Evolutionary conservation across 1,140 invertebrate genomes (phyloP).

Genomic region (Drosophila mojavensis): DNA sequence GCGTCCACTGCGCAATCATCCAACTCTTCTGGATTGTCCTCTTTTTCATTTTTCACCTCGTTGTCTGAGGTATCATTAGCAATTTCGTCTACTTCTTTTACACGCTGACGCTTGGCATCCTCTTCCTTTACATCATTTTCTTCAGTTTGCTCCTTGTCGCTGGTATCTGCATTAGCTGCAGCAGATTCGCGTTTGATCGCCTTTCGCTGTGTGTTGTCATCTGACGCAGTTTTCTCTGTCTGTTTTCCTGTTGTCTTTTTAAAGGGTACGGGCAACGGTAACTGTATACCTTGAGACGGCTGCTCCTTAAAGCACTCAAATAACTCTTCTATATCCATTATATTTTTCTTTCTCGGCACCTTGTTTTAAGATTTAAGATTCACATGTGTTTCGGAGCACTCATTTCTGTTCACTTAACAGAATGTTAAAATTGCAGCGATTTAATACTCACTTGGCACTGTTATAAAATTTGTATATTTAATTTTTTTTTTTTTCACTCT

Average conservation of each 20-base stretch:
- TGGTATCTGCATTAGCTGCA: constrained; percentile 8
- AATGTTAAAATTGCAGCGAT: not conserved
- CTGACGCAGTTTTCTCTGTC: not conserved
- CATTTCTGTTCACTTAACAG: not conserved
- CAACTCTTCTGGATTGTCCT: constrained; percentile 14
- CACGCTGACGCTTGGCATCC: constrained; percentile 36
- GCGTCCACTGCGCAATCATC: constrained; percentile 81
- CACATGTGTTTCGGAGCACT: constrained; percentile 22
- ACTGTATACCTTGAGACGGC: constrained; percentile 33
- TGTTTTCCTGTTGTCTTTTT: not conserved
- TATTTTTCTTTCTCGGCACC: not conserved
- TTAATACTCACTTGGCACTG: not conserved
- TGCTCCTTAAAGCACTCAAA: constrained; percentile 76
- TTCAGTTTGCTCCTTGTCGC: not conserved
- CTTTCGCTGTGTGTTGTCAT: constrained; percentile 30
- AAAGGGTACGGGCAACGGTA: constrained; percentile 3
- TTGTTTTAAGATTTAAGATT: not conserved
- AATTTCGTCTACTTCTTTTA: constrained; percentile 7
- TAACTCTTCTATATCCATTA: constrained; percentile 80
- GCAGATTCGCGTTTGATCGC: constrained; percentile 34
- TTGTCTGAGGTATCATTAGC: constrained; percentile 6
- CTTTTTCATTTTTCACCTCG: constrained; percentile 1
- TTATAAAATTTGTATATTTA: not conserved
- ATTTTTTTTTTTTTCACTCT: not conserved
- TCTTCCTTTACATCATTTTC: not conserved